A percentile compares a stretch with the other conserved stretches of the same genome.
These are phyloP conservation scores for Conger conger DNA, from an alignment of 2,113 vertebrate genomes.

Conservation along the genomic window DNA sequence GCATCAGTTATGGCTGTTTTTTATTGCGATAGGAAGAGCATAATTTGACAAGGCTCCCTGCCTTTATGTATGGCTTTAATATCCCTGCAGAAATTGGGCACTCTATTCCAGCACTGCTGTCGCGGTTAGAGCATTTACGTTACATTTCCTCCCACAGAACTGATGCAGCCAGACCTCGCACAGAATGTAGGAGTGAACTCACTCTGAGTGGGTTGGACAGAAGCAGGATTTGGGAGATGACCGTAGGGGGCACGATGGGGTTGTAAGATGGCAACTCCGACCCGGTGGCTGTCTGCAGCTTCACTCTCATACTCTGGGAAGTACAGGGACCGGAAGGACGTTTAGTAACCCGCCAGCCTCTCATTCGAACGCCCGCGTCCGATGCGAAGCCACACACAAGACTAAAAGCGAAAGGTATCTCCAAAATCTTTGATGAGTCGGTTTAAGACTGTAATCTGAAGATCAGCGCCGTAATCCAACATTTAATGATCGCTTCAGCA, in stretches of 20 bases:
- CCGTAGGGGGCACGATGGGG: conserved; percentile 73
- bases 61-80: conserved; percentile 9
- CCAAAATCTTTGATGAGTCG: neutral
- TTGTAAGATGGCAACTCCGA: conserved; percentile 78
- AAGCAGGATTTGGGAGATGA: conserved; percentile 81
- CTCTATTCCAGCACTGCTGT: neutral
- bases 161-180: neutral
- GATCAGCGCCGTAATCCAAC: no score
- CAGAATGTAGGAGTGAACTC: conserved; percentile 32
- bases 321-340: neutral
- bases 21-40: neutral
- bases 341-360: neutral
- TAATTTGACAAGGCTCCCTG: neutral
- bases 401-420: neutral
- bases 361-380: neutral
- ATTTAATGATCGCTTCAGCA: no score
- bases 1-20: neutral
- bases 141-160: neutral
- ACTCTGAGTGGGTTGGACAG: conserved; percentile 81
- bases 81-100: conserved; percentile 14
- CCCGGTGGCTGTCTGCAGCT: conserved; percentile 77
- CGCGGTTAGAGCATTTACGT: neutral
- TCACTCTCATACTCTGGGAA: conserved; percentile 77
- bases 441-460: neutral
- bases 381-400: neutral